These are phyloP conservation scores for Nephrotoma guestfalica DNA, from an alignment of 2,888 invertebrate species.

Conservation along the genomic window DNA sequence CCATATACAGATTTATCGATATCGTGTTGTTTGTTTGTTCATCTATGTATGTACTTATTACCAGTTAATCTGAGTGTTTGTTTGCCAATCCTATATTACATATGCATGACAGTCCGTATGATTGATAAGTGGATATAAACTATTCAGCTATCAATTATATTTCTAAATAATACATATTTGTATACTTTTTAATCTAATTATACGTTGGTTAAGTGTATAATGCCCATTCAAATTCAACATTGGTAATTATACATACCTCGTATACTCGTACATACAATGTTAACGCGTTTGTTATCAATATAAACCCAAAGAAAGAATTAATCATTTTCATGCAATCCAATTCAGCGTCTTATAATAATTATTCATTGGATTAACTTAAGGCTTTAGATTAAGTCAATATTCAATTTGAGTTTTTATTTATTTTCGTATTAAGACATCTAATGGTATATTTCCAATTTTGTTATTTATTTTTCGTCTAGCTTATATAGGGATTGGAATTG, in stretches of 20 bases:
- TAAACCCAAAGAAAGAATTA: background rate
- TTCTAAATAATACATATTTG: background rate
- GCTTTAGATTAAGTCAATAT: background rate
- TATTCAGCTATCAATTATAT: background rate
- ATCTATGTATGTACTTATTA: background rate
- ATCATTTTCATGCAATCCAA: background rate
- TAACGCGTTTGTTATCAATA: background rate
- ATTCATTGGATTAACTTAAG: background rate
- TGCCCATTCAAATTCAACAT: background rate
- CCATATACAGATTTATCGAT: background rate
- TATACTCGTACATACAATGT: background rate
- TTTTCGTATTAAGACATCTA: background rate
- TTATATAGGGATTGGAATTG: background rate
- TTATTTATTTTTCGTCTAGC: background rate
- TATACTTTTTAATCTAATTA: background rate
- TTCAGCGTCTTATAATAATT: background rate
- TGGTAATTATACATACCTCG: background rate
- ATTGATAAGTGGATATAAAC: background rate
- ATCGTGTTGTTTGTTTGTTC: background rate
- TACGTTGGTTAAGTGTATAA: background rate
- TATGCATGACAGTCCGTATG: background rate
- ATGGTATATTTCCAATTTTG: background rate
- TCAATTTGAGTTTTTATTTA: background rate
- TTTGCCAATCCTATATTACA: background rate
- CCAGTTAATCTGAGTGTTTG: background rate